Evolutionary conservation across 1,140 invertebrate species (phyloP).

Genomic region (Agrilus planipennis): DNA sequence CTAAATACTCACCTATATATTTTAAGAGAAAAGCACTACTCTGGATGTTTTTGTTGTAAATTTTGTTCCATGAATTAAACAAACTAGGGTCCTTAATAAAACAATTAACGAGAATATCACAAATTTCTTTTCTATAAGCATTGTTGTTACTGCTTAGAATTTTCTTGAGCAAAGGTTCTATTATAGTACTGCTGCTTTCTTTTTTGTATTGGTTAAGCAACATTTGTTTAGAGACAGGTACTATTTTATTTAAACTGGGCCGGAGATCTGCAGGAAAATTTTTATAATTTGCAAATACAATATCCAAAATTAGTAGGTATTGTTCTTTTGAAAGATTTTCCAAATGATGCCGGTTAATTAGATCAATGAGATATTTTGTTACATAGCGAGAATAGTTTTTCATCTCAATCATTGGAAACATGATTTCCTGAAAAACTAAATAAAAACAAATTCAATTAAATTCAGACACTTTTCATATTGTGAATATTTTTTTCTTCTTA

Average conservation of each 20-base stretch:
- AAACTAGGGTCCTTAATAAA: conserved; percentile 37
- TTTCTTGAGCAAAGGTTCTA: conserved; percentile 37
- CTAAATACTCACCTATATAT: conserved; percentile 39
- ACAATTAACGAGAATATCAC: conserved; percentile 35
- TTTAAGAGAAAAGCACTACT: conserved; percentile 36
- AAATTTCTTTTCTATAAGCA: conserved; percentile 34
- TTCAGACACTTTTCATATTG: not conserved
- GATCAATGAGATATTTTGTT: conserved; percentile 52
- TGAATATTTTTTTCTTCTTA: conserved; percentile 1
- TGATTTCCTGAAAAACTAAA: conserved; percentile 67
- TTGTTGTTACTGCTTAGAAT: conserved; percentile 29
- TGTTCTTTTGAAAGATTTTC: conserved; percentile 19
- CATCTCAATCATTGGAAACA: conserved; percentile 61
- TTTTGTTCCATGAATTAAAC: conserved; percentile 41
- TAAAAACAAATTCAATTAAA: conserved; percentile 16
- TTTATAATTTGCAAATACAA: conserved; percentile 23
- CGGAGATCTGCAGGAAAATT: conserved; percentile 24
- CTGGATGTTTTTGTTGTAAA: conserved; percentile 40
- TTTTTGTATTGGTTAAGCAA: conserved; percentile 16
- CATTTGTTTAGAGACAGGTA: conserved; percentile 32
- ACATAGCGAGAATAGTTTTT: conserved; percentile 61
- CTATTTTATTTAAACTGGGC: conserved; percentile 27
- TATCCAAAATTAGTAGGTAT: conserved; percentile 23
- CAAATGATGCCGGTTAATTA: conserved; percentile 35
- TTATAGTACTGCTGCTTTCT: conserved; percentile 31